Evolutionary conservation across 2,113 vertebrate species (phyloP), one percentile per base, ranked within the genome.

Genomic region (Gallinago undulata): DNA sequence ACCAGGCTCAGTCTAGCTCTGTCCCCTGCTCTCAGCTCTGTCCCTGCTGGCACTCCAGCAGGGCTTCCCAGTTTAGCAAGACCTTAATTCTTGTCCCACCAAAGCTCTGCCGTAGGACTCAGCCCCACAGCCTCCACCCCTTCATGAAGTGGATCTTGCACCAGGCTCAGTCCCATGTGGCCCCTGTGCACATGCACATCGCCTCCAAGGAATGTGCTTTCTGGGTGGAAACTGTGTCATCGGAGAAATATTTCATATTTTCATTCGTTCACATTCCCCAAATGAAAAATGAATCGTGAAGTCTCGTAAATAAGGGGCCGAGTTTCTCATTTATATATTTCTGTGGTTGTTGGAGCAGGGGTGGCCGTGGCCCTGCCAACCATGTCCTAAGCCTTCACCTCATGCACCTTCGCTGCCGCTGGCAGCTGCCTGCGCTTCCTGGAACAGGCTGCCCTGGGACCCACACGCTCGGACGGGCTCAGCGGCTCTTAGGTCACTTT

Each of bases 291-390:
- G 94, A 93, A 94, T 73, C 13, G 13, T 2, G 3, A 77, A 89
- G 74, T 69, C 96, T 96, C 95, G 93, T 91, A 97, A 96, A 92
- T 94, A 97, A 93, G 62, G 62, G 77, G 81, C 96, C 2, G 33
- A 96, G 85, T 81, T 78, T 87, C 96, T 92, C 31, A 92, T 97
- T 97, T 97, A 78, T 97, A 98, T 95, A 95, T 94, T 97, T 97
- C 89, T 97, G 97, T 51, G 33, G 96, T 95, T 97, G 94, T 98
- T 96, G 48, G 95, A 95, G 79, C 21, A 53, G 31, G 62, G 87
- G 18, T 47, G 1, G 41, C 60, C 10, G 10, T 2, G 6, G 76
- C 55, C 27, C n/a, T 96, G 94, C 97, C 97, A 97, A 57, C 96
- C 87, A 19, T 94, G 96, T 96, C 92, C 96, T 97, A 84, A 74